Evolutionary conservation across 2,113 vertebrate species (phyloP), one percentile per base, ranked within the genome.

Genomic region (Sylvilagus bachmani): DNA sequence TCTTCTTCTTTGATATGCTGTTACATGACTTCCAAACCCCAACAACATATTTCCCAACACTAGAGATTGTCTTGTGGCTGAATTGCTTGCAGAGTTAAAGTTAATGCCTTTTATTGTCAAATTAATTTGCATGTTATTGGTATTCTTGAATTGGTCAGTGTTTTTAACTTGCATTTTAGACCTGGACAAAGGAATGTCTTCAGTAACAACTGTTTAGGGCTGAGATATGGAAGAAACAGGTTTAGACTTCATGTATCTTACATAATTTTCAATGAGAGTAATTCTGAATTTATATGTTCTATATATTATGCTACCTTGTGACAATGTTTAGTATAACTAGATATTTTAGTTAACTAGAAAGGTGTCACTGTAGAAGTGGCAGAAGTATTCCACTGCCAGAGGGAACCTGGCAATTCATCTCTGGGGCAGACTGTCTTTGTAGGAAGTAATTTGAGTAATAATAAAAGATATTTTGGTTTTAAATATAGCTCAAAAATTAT

Each of bases 291-390:
- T 61, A 19, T 70, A 33, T 77, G 24, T 64, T 71, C 77, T 53
- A 82, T 83, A 8, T 78, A 29, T 77, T 58, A 95, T 36, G 2
- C 31, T 77, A 25, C 16, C 22, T 33, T 71, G 73, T 91, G 27
- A 93, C 64, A 58, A 62, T 61, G 36, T 77, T 82, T 49, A 61
- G 25, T 71, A 44, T 19, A 80, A 53, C 31, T 33, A 61, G 21
- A 38, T 75, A 70, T 74, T 89, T 83, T 83, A 94, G 31, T 66
- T 73, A 85, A 81, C 27, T 74, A 19, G 5, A 86, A 78, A 91
- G 71, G 4, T 19, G 49, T 62, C 69, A 67, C 19, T 83, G 33
- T 2, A 58, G 87, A 77, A n/a, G 24, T 88, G 64, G 14, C 6
- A 70, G 24, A 1, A 25, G 13, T 67, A 78, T 83, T 71, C 13